Evolutionary conservation across 2,888 invertebrate species (phyloP).

Genomic region (Volucella bombylans): DNA sequence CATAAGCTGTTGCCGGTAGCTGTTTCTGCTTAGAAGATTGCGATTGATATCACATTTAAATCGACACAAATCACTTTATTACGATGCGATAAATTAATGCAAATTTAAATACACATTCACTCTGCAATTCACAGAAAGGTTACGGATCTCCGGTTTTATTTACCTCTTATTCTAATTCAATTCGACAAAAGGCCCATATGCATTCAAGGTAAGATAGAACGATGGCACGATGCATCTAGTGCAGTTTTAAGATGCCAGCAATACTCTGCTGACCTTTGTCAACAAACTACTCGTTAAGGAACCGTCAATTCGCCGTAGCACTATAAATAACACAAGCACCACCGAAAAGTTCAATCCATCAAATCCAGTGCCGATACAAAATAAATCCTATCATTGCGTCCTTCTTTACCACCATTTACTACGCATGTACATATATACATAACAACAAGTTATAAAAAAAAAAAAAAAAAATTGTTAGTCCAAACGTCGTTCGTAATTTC

Average conservation of each 20-base stretch:
- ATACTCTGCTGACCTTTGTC: conserved; percentile 66
- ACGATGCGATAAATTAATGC: conserved; percentile 12
- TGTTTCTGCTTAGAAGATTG: neutral
- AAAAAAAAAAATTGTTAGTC: conserved; percentile 5
- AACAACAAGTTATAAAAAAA: conserved; percentile 24
- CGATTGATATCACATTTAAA: neutral
- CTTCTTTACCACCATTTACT: conserved; percentile 18
- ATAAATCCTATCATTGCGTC: conserved; percentile 26
- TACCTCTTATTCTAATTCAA: conserved; percentile 24
- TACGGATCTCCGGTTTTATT: conserved; percentile 25
- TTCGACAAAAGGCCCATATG: conserved; percentile 28
- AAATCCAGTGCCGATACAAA: conserved; percentile 15
- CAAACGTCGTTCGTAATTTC: conserved; percentile 36
- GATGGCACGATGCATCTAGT: conserved; percentile 37
- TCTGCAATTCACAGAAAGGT: conserved; percentile 7
- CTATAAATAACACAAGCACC: conserved; percentile 23
- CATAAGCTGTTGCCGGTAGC: neutral
- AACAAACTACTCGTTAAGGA: conserved; percentile 57
- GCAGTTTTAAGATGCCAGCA: conserved; percentile 35
- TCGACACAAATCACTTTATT: conserved; percentile 7
- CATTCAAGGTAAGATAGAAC: too few species aligned
- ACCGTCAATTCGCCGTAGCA: conserved; percentile 30
- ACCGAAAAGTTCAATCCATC: conserved; percentile 37
- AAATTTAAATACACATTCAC: conserved; percentile 37
- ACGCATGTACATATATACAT: conserved; percentile 24